Evolutionary conservation across 2,888 invertebrate genomes (phyloP), one percentile per base, ranked within the genome.

Genomic region (Drosophila fulvimacula): DNA sequence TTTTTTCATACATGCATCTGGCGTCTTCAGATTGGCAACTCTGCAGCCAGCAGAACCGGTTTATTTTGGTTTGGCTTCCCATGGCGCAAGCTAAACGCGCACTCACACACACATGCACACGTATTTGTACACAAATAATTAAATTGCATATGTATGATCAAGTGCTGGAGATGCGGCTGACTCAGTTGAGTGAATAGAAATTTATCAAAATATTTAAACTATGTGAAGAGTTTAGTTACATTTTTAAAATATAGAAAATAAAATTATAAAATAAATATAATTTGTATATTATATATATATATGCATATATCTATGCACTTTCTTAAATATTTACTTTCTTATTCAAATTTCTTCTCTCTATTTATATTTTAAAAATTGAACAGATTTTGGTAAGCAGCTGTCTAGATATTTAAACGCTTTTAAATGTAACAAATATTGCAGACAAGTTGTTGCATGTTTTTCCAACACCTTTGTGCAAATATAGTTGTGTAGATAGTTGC

Each of bases 401-500:
- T 10, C 32, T 15, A 24, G 19, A 9, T 44, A 19, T 38, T 51
- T 19, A 7, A 21, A 9, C 59, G 59, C 39, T 59, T 55, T 70
- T 39, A 55, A 64, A 62, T 58, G 24, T 24, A 48, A 51, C 60
- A 30, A 38, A 36, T 32, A 60, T 30, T 65, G 49, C 39, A 38
- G 27, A 42, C 19, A 68, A 38, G 15, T 39, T 61, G 57, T 38
- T 73, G 42, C 2, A 39, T 69, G 57, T 57, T 74, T 61, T 64
- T 52, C 51, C 55, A 74, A 64, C 70, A 55, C 74, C 65, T 58
- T 58, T 61, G 65, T 69, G 52, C n/a, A 41, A 1, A 57, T n/a
- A 48, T 0, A 61, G 24, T 24, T 30, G 38, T 1, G 36, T 24
- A 44, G 9, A 13, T 11, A 17, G 21, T 6, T 13, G 42, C 13